Percentiles rank a stretch among this genome's conserved stretches.
Evolutionary conservation across 2,113 vertebrate genomes (phyloP).

Genomic region (Theristicus caerulescens): DNA sequence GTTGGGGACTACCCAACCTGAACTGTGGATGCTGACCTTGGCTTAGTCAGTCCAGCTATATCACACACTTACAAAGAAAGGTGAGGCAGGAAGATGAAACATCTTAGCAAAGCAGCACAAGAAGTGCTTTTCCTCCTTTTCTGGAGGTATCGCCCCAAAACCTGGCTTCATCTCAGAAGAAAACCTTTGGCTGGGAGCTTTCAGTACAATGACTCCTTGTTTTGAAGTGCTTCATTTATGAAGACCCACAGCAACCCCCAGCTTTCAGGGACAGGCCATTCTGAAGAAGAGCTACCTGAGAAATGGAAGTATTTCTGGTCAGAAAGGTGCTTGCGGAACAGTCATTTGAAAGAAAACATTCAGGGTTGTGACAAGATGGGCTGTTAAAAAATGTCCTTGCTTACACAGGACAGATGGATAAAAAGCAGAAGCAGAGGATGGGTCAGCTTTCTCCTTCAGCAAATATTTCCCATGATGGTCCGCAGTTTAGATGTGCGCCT

Average conservation of each 20-base stretch:
- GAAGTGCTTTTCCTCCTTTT: not conserved
- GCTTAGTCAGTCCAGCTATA: not conserved
- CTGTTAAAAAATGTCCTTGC: not conserved
- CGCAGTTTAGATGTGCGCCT: not conserved
- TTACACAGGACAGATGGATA: not conserved
- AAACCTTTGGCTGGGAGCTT: not conserved
- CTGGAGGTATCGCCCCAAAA: not conserved
- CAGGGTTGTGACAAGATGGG: not conserved
- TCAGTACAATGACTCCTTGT: not conserved
- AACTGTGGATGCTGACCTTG: not conserved
- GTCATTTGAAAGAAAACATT: not conserved
- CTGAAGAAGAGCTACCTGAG: not conserved
- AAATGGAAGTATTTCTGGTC: not conserved
- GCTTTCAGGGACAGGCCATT: not conserved
- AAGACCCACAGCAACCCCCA: not conserved
- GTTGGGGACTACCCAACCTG: not conserved
- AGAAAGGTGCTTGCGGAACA: not conserved
- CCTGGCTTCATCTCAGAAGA: not conserved
- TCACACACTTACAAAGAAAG: not conserved
- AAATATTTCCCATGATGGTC: not conserved
- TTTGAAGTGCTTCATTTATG: not conserved
- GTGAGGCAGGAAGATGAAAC: not conserved
- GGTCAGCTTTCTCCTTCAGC: not conserved
- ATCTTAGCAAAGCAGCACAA: not conserved
- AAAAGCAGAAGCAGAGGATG: not conserved